Conservation (phyloP, 2,888 invertebrate species). For the Itoplectis maculator region DNA sequence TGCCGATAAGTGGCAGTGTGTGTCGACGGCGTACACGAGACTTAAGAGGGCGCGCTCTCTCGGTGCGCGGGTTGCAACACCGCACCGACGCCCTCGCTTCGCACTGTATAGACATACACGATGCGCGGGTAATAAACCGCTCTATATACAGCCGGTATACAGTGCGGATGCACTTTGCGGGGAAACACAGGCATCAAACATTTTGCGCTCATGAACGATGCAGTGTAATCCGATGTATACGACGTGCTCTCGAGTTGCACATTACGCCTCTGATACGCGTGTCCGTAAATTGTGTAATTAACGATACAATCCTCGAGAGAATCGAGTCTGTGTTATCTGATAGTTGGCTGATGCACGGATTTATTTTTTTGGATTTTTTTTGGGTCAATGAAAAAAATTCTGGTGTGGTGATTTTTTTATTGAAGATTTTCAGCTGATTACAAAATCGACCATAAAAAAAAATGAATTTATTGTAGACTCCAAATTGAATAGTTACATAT, state of each 20-base stretch:
- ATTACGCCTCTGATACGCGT: background rate
- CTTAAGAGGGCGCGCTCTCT: background rate
- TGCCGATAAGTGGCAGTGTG: conserved; percentile 55
- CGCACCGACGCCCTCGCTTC: background rate
- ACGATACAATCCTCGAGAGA: background rate
- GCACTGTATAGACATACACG: background rate
- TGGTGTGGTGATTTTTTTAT: too few species aligned
- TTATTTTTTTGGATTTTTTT: too few species aligned
- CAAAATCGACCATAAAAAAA: too few species aligned
- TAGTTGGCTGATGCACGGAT: too few species aligned
- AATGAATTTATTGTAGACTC: too few species aligned
- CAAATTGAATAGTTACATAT: too few species aligned
- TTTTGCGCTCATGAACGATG: background rate
- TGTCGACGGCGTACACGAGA: conserved; percentile 15
- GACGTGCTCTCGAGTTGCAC: conserved; percentile 10
- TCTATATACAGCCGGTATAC: background rate
- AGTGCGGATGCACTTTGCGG: conserved; percentile 7
- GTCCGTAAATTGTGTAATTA: conserved; percentile 2
- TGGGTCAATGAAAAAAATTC: too few species aligned
- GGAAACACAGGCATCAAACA: background rate
- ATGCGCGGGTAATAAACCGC: background rate
- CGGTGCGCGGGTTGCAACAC: conserved; percentile 38
- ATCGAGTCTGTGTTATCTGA: background rate
- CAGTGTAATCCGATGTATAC: background rate
- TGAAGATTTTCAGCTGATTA: too few species aligned